These are phyloP conservation scores for Campylomormyrus tamandua DNA, from an alignment of 2,113 vertebrate genomes.

Conservation along the genomic window DNA sequence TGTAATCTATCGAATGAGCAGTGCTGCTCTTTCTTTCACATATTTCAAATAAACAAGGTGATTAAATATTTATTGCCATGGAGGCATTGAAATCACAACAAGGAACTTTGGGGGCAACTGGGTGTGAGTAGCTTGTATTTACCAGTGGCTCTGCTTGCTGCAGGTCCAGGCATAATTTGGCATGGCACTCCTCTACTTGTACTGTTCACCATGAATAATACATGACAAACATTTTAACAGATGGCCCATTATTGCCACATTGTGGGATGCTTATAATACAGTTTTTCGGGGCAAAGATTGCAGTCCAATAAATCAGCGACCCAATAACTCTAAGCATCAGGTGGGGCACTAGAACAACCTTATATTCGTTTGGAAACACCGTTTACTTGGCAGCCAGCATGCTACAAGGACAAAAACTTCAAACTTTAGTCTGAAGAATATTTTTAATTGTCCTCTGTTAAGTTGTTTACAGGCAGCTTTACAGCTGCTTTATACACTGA, in stretches of 20 bases:
- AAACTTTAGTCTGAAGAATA: conserved; percentile 24
- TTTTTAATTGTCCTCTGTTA: not conserved
- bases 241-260: conserved; percentile 53
- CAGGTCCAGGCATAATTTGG: conserved; percentile 55
- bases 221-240: conserved; percentile 52
- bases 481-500: not conserved
- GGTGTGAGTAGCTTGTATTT: conserved; percentile 54
- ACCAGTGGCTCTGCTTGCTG: conserved; percentile 45
- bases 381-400: not conserved
- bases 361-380: not conserved
- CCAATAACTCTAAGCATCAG: conserved; percentile 36
- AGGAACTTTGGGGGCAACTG: conserved; percentile 28
- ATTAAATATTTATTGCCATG: conserved; percentile 52
- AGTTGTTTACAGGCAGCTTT: not conserved
- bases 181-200: conserved; percentile 49
- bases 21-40: conserved; percentile 36
- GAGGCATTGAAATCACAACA: conserved; percentile 28
- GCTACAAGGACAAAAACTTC: not conserved
- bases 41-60: conserved; percentile 32
- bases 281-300: conserved; percentile 43
- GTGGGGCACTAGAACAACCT: no score
- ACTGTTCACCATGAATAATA: conserved; percentile 59
- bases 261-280: conserved; percentile 40
- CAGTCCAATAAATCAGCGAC: conserved; percentile 46
- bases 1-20: not conserved